A percentile compares a stretch with the other conserved stretches of the same genome.
These are phyloP conservation scores for Eurosta solidaginis DNA, from an alignment of 1,140 invertebrate species.

Conservation along the genomic window DNA sequence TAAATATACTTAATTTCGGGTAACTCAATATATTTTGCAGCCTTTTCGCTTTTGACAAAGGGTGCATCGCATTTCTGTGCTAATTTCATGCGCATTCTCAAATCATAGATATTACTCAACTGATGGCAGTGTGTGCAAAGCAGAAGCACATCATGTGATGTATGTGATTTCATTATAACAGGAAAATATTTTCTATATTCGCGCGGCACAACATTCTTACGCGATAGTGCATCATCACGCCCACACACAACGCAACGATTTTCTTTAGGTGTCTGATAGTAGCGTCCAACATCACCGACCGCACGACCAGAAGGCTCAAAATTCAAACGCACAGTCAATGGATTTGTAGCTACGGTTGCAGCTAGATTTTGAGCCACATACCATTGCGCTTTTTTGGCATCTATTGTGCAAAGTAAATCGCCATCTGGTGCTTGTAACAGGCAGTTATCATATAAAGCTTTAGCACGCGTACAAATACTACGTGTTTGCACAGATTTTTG, in stretches of 20 bases:
- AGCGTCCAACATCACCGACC: conserved; percentile 70
- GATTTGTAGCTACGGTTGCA: conserved; percentile 68
- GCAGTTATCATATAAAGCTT: conserved; percentile 81
- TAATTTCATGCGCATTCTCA: conserved; percentile 66
- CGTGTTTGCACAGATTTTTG: conserved; percentile 35
- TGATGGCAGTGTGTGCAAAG: conserved; percentile 78
- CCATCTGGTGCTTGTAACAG: conserved; percentile 79
- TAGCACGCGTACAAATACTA: conserved; percentile 61
- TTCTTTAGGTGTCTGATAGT: conserved; percentile 75
- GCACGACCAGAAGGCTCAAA: conserved; percentile 82
- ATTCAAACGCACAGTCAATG: conserved; percentile 74
- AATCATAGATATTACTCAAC: conserved; percentile 72
- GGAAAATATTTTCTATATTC: conserved; percentile 87
- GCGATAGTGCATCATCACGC: conserved; percentile 69
- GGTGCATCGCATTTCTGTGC: conserved; percentile 71
- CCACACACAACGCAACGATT: conserved; percentile 89
- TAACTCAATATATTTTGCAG: conserved; percentile 53
- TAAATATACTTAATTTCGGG: conserved; percentile 44
- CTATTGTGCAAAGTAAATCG: conserved; percentile 78
- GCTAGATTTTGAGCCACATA: conserved; percentile 72
- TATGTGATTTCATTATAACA: conserved; percentile 79
- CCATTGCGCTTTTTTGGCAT: conserved; percentile 82
- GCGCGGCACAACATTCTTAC: conserved; percentile 82
- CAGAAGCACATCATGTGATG: conserved; percentile 81
- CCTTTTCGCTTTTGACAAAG: conserved; percentile 46